Percentiles rank a stretch among this genome's conserved stretches.
These are phyloP conservation scores for Chloropsis cyanopogon DNA, from an alignment of 2,113 vertebrate genomes.

Conservation along the genomic window DNA sequence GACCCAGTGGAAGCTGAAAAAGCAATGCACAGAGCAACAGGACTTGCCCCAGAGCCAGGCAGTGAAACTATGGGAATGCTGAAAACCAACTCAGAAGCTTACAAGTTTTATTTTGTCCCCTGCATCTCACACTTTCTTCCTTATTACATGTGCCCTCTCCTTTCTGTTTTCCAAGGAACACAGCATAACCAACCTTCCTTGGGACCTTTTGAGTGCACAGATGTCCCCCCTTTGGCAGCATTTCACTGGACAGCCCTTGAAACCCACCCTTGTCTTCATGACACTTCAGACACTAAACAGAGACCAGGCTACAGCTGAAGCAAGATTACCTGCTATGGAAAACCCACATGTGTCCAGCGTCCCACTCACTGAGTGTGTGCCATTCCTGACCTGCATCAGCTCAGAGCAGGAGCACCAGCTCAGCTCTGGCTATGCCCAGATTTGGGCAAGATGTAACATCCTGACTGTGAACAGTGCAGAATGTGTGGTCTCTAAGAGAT, in stretches of 20 bases:
- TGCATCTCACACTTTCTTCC: neutral
- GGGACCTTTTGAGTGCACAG: neutral
- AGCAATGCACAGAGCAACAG: accelerated
- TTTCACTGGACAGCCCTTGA: neutral
- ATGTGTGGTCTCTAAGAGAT: neutral
- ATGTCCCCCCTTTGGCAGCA: neutral
- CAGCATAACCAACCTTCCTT: neutral
- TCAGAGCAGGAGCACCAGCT: neutral
- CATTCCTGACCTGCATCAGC: neutral
- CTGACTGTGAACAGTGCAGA: neutral
- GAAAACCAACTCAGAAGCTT: neutral
- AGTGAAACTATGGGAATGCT: neutral
- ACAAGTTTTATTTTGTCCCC: accelerated
- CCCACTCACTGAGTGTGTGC: neutral
- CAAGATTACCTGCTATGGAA: neutral
- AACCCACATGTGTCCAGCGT: neutral
- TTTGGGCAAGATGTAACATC: neutral
- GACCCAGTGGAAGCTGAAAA: neutral
- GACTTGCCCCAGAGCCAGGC: neutral
- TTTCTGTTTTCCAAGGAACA: neutral
- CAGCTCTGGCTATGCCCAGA: neutral
- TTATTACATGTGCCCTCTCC: neutral
- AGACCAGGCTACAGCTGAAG: neutral
- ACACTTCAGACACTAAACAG: neutral
- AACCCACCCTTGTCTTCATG: neutral